phyloP scores from a whole-genome alignment of 1,140 invertebrate genomes.

The Bombyx mori region ASM3026992v2 NC_085130.1:11087501-11088000 shows the following conservation, averaged over 20 bases:
- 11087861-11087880: constrained; percentile 54
- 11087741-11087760: constrained; percentile 94
- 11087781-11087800: constrained; percentile 90
- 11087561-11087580: too few relatives aligned
- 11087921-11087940: constrained; percentile 57
- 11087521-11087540: too few relatives aligned
- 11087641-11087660: constrained; percentile 54
- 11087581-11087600: too few relatives aligned
- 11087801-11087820: constrained; percentile 68
- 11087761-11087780: constrained; percentile 85
- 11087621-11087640: constrained; percentile 84
- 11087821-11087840: not conserved
- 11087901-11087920: constrained; percentile 89
- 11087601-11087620: constrained; percentile 85
- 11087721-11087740: constrained; percentile 98
- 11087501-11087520: too few relatives aligned
- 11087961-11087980: too few relatives aligned
- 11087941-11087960: too few relatives aligned
- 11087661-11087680: constrained; percentile 71
- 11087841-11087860: too few relatives aligned
- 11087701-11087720: constrained; percentile 95
- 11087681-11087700: constrained; percentile 96
- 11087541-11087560: too few relatives aligned
- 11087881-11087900: constrained; percentile 85
- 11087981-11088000: too few relatives aligned